These are phyloP conservation scores for Lepidurus couesii DNA, from an alignment of 1,140 invertebrate genomes.

Conservation along the genomic window DNA sequence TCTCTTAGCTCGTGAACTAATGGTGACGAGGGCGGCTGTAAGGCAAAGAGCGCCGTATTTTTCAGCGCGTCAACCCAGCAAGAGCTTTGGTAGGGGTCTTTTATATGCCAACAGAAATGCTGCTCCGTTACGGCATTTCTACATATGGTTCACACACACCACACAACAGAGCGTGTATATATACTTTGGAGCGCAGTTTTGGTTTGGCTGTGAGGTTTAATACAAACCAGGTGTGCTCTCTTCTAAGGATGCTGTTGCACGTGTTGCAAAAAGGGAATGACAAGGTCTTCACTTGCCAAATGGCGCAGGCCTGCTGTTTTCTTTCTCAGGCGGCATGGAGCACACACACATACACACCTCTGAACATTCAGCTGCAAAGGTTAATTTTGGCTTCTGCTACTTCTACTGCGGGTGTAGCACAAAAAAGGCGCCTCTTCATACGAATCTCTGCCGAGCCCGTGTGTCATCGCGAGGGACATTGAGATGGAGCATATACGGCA, in stretches of 20 bases:
- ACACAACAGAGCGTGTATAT: neutral
- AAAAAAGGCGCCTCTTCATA: neutral
- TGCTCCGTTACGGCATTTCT: neutral
- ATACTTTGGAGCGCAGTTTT: neutral
- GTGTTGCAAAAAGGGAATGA: slow-evolving; percentile 19
- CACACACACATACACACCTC: neutral
- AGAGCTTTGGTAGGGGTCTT: neutral
- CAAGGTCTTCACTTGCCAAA: slow-evolving; percentile 21
- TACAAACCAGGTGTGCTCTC: slow-evolving; percentile 1
- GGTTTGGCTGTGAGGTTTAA: neutral
- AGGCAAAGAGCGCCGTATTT: slow-evolving; percentile 8
- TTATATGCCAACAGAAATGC: neutral
- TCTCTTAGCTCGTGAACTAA: slow-evolving; percentile 10
- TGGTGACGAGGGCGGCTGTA: slow-evolving; percentile 11
- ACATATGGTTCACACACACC: slow-evolving; percentile 10
- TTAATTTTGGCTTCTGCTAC: slow-evolving; percentile 9
- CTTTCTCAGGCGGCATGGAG: neutral
- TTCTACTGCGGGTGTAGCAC: neutral
- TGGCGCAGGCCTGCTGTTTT: slow-evolving; percentile 7
- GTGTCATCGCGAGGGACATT: neutral
- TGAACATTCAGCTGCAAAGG: slow-evolving; percentile 3
- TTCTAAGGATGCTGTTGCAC: neutral
- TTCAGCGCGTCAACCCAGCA: neutral
- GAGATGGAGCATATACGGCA: slow-evolving; percentile 1
- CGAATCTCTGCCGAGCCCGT: neutral